A percentile compares a stretch with the other conserved stretches of the same genome.
Evolutionary conservation across 2,113 vertebrate genomes (phyloP).

Genomic region (Tringa solitaria): DNA sequence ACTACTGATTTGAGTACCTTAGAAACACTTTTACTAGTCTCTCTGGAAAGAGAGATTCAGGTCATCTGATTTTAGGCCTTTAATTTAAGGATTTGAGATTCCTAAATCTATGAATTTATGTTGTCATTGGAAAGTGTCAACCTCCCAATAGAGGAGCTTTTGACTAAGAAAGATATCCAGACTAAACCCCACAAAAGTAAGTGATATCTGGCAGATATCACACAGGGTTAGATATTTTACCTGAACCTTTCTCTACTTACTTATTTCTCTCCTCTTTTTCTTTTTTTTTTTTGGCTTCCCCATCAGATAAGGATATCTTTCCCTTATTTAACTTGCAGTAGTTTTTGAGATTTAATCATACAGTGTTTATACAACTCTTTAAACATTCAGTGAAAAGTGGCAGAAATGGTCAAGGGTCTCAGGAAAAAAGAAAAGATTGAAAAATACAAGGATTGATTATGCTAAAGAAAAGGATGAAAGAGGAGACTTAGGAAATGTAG

Average conservation of each 20-base stretch:
- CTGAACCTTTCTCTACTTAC: not conserved
- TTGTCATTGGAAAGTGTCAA: not conserved
- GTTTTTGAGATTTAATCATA: not conserved
- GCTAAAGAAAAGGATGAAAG: not conserved
- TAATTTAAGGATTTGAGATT: not conserved
- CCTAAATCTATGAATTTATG: not conserved
- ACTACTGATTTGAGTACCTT: not conserved
- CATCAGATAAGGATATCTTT: not conserved
- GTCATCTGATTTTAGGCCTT: not conserved
- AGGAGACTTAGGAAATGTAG: not conserved
- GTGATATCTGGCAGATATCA: not conserved
- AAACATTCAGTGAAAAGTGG: not conserved
- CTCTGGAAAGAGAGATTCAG: not conserved
- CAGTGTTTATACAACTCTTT: not conserved
- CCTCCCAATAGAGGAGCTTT: not conserved
- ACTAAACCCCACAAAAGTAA: not conserved
- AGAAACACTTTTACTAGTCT: not conserved
- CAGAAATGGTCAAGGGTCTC: not conserved
- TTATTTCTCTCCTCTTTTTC: not conserved
- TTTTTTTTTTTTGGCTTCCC: not conserved
- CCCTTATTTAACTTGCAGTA: not conserved
- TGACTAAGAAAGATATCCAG: not conserved
- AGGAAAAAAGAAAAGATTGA: not conserved
- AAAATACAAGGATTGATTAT: not conserved
- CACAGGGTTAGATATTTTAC: not conserved